Conservation (phyloP, 23 tunicate genomes). For the Aplidium turbinatum region DNA sequence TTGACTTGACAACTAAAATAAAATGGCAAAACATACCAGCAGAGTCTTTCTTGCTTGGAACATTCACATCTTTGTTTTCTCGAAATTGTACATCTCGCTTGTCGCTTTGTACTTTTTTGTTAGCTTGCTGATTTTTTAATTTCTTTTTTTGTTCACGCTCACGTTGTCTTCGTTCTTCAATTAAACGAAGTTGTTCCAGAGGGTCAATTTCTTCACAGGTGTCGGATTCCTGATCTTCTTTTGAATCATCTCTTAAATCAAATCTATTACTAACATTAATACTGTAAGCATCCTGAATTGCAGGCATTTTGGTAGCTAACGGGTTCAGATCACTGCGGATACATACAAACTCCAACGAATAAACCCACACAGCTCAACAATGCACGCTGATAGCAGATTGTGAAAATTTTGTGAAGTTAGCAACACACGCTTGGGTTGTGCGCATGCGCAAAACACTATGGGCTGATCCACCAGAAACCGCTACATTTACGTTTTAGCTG, state of each 20-base stretch:
- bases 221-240: conserved; percentile 55
- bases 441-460: too few species aligned
- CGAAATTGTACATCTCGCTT: conserved; percentile 52
- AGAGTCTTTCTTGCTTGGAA: conserved; percentile 43
- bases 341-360: neutral
- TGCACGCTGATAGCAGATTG: too few species aligned
- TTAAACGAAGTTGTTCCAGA: conserved; percentile 49
- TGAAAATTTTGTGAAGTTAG: too few species aligned
- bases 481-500: too few species aligned
- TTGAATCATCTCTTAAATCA: conserved; percentile 37
- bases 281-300: conserved; percentile 85
- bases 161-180: conserved; percentile 63
- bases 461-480: too few species aligned
- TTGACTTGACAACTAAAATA: too few species aligned
- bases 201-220: conserved; percentile 63
- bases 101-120: conserved; percentile 15
- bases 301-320: conserved; percentile 53
- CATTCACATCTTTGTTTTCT: conserved; percentile 76
- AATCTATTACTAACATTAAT: conserved; percentile 84
- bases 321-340: neutral
- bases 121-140: conserved; percentile 22
- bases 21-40: conserved; percentile 33
- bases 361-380: too few species aligned
- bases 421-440: too few species aligned
- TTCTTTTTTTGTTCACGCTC: conserved; percentile 65